Conservation (phyloP, 2,797 vertebrate genomes). For the Emydoidea blandingii region DNA sequence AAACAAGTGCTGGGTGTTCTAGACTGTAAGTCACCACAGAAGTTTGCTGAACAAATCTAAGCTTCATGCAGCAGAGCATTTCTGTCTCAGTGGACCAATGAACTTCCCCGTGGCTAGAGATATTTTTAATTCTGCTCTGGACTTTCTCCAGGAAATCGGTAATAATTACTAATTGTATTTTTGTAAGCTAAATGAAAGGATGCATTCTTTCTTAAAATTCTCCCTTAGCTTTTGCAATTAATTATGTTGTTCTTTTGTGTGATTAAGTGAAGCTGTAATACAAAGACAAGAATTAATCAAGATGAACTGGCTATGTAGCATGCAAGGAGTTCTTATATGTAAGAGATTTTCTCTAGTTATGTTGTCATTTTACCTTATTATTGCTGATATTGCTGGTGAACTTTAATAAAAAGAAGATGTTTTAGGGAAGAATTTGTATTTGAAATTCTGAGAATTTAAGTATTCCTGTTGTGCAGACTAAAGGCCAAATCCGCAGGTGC, state of each 20-base stretch:
- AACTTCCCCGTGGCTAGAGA: constrained; percentile 74
- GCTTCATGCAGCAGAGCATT: constrained; percentile 41
- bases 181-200: constrained; percentile 83
- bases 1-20: neutral
- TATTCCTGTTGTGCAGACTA: neutral
- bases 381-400: constrained; percentile 22
- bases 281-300: constrained; percentile 75
- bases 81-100: constrained; percentile 58
- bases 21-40: constrained; percentile 19
- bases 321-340: constrained; percentile 63
- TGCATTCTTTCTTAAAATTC: constrained; percentile 77
- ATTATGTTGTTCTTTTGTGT: constrained; percentile 80
- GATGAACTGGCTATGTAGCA: constrained; percentile 56
- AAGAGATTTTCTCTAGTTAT: constrained; percentile 64
- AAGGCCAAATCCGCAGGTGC: neutral
- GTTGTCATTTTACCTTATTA: constrained; percentile 18
- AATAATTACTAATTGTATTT: constrained; percentile 86
- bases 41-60: constrained; percentile 66
- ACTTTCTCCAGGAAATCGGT: constrained; percentile 96
- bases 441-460: constrained; percentile 42
- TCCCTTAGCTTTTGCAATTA: constrained; percentile 79
- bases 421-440: constrained; percentile 14
- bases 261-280: constrained; percentile 79
- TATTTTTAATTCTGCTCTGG: constrained; percentile 91
- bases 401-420: neutral